Percentiles rank a stretch among this genome's conserved stretches.
These are phyloP conservation scores for Enteromius mattozi DNA, from an alignment of 2,797 vertebrate genomes.

Conservation along the genomic window DNA sequence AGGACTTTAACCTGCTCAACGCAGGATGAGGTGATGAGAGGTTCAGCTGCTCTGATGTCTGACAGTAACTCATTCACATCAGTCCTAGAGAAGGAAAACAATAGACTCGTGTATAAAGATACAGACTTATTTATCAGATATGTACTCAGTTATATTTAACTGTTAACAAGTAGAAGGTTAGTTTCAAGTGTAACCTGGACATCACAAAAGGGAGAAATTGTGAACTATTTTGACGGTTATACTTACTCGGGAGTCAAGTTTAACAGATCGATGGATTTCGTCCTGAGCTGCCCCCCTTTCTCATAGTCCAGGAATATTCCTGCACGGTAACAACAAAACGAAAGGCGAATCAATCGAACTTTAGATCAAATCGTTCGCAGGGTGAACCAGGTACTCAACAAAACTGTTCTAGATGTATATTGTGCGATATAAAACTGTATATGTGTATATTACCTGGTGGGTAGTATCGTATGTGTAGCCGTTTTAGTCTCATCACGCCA, in stretches of 20 bases:
- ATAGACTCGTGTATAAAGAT: background rate
- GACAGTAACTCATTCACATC: conserved; percentile 82
- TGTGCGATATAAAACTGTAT: background rate
- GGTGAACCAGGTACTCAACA: background rate
- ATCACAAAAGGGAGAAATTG: background rate
- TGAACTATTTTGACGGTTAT: background rate
- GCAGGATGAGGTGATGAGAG: conserved; percentile 85
- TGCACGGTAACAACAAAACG: conserved; percentile 61
- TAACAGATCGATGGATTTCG: conserved; percentile 90
- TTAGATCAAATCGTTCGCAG: background rate
- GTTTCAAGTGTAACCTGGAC: background rate
- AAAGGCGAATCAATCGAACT: background rate
- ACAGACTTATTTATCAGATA: background rate
- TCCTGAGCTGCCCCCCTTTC: conserved; percentile 80
- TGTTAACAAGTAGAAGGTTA: background rate
- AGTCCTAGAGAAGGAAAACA: conserved; percentile 74
- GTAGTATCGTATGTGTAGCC: conserved; percentile 90
- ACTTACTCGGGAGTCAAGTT: conserved; percentile 86
- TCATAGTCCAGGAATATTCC: conserved; percentile 94
- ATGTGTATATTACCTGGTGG: conserved; percentile 80
- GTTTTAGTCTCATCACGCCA: conserved; percentile 82
- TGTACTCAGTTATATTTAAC: background rate
- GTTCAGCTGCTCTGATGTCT: conserved; percentile 85
- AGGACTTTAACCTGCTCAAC: conserved; percentile 84
- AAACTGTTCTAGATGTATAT: background rate